A percentile compares a stretch with the other conserved stretches of the same genome.
phyloP scores from a whole-genome alignment of 2,888 invertebrate species.

The Azorinus chamasolen region DNA sequence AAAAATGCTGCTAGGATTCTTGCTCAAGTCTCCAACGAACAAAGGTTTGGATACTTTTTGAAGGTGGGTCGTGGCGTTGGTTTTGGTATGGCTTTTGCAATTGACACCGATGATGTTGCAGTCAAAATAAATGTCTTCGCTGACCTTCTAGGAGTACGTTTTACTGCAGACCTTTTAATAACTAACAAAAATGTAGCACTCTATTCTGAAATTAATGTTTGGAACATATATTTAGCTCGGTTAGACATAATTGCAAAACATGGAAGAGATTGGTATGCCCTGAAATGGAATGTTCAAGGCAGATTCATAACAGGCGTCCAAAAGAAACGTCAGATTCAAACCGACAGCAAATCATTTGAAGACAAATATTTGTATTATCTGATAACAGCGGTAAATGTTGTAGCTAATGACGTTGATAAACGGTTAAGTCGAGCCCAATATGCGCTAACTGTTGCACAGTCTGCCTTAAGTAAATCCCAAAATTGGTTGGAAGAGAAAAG shows the following conservation, averaged over 20 bases:
- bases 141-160: conserved; percentile 28
- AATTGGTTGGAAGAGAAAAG: conserved; percentile 56
- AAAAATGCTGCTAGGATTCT: conserved; percentile 35
- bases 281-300: conserved; percentile 42
- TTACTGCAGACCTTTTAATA: conserved; percentile 33
- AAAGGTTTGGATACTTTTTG: conserved; percentile 26
- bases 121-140: conserved; percentile 18
- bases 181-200: conserved; percentile 20
- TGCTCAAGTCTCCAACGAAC: conserved; percentile 2
- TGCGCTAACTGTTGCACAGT: conserved; percentile 29
- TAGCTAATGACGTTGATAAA: conserved; percentile 42
- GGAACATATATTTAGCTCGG: conserved; percentile 43
- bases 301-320: conserved; percentile 43
- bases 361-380: conserved; percentile 56
- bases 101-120: conserved; percentile 5
- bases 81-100: conserved; percentile 31
- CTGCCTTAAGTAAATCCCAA: conserved; percentile 45
- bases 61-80: conserved; percentile 6
- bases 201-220: conserved; percentile 50
- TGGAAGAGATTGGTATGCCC: conserved; percentile 37
- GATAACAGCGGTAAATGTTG: conserved; percentile 7
- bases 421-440: conserved; percentile 52
- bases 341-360: conserved; percentile 35
- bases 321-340: conserved; percentile 15
- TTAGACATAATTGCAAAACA: conserved; percentile 37